Percentiles rank a stretch among this genome's conserved stretches.
These are phyloP conservation scores for Bos javanicus DNA, from an alignment of 2,113 vertebrate genomes.

Conservation along the genomic window DNA sequence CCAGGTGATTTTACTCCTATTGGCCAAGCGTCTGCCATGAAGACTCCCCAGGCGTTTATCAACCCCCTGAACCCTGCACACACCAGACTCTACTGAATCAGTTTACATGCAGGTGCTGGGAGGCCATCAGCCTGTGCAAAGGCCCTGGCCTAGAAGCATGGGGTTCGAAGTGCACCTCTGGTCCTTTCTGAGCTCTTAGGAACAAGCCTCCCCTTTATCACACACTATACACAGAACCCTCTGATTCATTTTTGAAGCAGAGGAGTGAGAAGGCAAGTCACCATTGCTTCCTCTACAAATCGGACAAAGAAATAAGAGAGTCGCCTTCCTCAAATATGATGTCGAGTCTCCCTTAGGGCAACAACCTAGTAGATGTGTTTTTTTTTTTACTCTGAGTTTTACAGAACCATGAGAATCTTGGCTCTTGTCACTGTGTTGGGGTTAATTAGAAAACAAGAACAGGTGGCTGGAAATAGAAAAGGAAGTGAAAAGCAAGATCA, in stretches of 20 bases:
- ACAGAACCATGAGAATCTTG: neutral
- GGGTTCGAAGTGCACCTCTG: neutral
- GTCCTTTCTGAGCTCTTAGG: neutral
- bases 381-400: neutral
- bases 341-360: neutral
- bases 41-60: neutral
- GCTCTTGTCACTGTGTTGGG: constrained; percentile 29
- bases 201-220: neutral
- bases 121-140: neutral
- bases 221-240: neutral
- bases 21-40: neutral
- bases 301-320: neutral
- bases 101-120: neutral
- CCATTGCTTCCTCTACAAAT: neutral
- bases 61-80: neutral
- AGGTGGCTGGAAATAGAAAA: constrained; percentile 59
- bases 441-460: constrained; percentile 55
- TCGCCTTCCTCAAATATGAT: neutral
- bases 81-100: rapidly evolving
- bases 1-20: neutral
- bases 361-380: neutral
- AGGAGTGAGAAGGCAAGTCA: neutral
- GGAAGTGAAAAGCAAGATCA: constrained; percentile 28
- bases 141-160: neutral
- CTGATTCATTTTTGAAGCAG: neutral